Evolutionary conservation across 2,113 vertebrate species (phyloP), one percentile per base, ranked within the genome.

Genomic region (Paracanthobrama guichenoti): DNA sequence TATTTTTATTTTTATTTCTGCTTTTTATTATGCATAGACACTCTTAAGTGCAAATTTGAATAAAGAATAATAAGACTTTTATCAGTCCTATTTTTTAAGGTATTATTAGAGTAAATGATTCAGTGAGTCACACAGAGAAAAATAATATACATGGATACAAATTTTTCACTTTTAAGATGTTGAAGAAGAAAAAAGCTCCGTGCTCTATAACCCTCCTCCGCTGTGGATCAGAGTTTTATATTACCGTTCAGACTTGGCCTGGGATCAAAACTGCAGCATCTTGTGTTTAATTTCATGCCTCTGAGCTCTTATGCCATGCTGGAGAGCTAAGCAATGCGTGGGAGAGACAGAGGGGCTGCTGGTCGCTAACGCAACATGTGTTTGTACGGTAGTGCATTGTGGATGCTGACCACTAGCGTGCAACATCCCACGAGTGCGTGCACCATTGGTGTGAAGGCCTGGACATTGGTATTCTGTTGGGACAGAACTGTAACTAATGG

Each of bases 261-360:
- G 39, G 59, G 11, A 53, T 66, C 79, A 81, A 53, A 81, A 18
- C 60, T 53, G 16, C 60, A 67, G 26, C 60, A 67, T 66, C 62
- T 66, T 81, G 62, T 81, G 64, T 50, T 67, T 81, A 53, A 81
- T 81, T 81, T 81, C 79, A 81, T 81, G 79, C 44, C 60, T 81
- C 60, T 81, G 46, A 81, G 62, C 60, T 69, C 62, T 69, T 79
- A 20, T 79, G 39, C 24, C 77, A 28, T 48, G 35, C 57, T 18
- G 59, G 59, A 28, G 62, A 31, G 18, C 16, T 8, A 26, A 64
- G 24, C 77, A 39, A 48, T 50, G 46, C 1, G 62, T 81, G 62
- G 60, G 79, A 50, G 62, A 81, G 79, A 35, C 60, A 53, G 28
- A 66, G 16, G 16, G 16, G 60, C 44, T 67, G 18, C 44, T 67